Evolutionary conservation across 2,113 vertebrate species (phyloP), one percentile per base, ranked within the genome.

Genomic region (Trematocara stigmaticum): DNA sequence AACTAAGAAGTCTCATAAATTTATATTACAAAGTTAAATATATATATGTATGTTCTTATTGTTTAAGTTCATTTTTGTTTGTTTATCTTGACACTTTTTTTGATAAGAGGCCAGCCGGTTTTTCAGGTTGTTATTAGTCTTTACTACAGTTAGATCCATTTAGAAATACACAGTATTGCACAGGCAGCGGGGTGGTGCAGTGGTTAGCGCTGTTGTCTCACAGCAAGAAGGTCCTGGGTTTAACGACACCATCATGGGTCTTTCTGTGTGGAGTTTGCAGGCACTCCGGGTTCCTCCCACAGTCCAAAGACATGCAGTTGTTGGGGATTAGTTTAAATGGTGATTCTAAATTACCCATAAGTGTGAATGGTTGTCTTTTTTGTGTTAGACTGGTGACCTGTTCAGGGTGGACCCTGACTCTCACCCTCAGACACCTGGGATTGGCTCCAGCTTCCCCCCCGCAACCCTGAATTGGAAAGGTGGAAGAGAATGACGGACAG

Each of bases 381-480:
- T 64, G 59, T 20, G 59, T 64, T 64, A 64, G 59, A 64, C 59
- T 64, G 59, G 34, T 4, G 6, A 20, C 34, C 1, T 20, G 34
- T 38, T 6, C 59, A 64, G 10, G 34, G 34, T 64, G 34, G 12
- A 38, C 59, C 34, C 59, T 64, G 59, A 64, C 34, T 38, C 34
- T 38, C 6, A 38, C 10, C 59, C 59, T 38, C 34, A 38, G 34
- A 64, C 34, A 64, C 16, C 4, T 64, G 59, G 0, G 6, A 38
- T 38, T 35, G 31, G 6, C 6, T 64, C 10, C 31, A 64, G 0
- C 31, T 15, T 31, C 15, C 53, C 10, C 31, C 34, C 59, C 0
- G 0, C 59, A 64, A 38, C 34, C 18, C 34, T 20, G 0, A 64
- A 64, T 64, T 38, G 10, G 59, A 64, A 35, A 64, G 4, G 18